Evolutionary conservation across 2,888 invertebrate genomes (phyloP).

Genomic region (Disparrhopalites patrizii): DNA sequence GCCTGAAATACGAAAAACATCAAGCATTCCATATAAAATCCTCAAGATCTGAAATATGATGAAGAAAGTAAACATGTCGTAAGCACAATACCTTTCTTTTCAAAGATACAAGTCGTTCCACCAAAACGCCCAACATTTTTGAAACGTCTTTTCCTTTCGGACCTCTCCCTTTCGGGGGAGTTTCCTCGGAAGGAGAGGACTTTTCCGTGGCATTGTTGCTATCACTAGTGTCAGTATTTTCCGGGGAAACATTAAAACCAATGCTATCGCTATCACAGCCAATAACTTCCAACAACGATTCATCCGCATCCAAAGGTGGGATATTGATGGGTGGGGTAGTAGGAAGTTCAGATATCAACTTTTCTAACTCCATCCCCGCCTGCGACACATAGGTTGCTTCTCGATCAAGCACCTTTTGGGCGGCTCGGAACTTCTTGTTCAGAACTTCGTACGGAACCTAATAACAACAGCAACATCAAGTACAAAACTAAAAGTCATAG

Average conservation of each 20-base stretch:
- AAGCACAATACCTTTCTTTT: constrained; percentile 68
- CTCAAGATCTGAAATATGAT: not conserved
- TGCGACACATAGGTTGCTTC: constrained; percentile 85
- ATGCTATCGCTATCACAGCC: not conserved
- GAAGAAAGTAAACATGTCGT: not conserved
- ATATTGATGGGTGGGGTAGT: constrained; percentile 25
- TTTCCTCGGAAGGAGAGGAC: not conserved
- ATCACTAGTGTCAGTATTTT: constrained; percentile 23
- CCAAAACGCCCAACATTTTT: constrained; percentile 76
- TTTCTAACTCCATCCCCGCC: constrained; percentile 73
- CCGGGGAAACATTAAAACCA: not conserved
- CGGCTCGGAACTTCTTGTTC: constrained; percentile 93
- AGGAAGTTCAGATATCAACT: constrained; percentile 59
- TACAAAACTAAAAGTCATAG: too few species aligned
- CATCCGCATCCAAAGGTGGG: constrained; percentile 22
- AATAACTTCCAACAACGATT: constrained; percentile 2
- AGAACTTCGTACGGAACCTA: constrained; percentile 96
- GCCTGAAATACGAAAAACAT: constrained; percentile 55
- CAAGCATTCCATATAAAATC: not conserved
- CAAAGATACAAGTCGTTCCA: constrained; percentile 80
- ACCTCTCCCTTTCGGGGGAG: not conserved
- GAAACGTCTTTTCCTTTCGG: constrained; percentile 67
- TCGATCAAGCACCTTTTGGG: constrained; percentile 89
- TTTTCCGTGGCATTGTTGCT: constrained; percentile 27
- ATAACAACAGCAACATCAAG: too few species aligned